These are phyloP conservation scores for Nomada flava DNA, from an alignment of 2,888 invertebrate genomes.

Conservation along the genomic window DNA sequence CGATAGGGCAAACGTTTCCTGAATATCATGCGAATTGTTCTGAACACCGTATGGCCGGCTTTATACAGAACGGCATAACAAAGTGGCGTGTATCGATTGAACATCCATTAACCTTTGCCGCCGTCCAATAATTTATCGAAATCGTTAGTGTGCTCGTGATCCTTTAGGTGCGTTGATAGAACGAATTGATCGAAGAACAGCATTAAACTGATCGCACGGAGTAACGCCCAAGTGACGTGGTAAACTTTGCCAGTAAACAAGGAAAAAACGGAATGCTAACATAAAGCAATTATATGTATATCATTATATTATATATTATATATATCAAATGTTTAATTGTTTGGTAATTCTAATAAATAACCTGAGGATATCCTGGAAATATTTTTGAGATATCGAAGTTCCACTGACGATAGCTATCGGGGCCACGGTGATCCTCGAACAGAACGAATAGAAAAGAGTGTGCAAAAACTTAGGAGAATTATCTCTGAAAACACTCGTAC, in stretches of 20 bases:
- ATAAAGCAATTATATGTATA: no score
- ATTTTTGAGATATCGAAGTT: background rate
- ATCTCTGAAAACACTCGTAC: constrained; percentile 42
- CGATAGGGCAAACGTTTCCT: constrained; percentile 41
- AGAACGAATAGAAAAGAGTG: background rate
- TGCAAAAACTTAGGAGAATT: constrained; percentile 25
- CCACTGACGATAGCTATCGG: background rate
- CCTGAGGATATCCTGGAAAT: no score
- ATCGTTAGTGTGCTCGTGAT: constrained; percentile 27
- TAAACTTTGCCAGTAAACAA: no score
- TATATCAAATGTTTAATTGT: no score
- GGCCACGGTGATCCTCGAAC: background rate
- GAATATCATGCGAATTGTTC: constrained; percentile 19
- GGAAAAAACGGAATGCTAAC: no score
- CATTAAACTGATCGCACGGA: no score
- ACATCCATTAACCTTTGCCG: constrained; percentile 51
- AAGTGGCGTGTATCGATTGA: constrained; percentile 47
- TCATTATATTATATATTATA: no score
- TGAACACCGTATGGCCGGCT: constrained; percentile 7
- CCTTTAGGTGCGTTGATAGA: constrained; percentile 19
- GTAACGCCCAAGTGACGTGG: no score
- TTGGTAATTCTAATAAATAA: no score
- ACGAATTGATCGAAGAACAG: background rate
- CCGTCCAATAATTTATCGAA: constrained; percentile 39
- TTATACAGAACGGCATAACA: constrained; percentile 38